Percentiles rank a stretch among this genome's conserved stretches.
These are phyloP conservation scores for Aleiodes alternator DNA, from an alignment of 2,888 invertebrate species.

Conservation along the genomic window DNA sequence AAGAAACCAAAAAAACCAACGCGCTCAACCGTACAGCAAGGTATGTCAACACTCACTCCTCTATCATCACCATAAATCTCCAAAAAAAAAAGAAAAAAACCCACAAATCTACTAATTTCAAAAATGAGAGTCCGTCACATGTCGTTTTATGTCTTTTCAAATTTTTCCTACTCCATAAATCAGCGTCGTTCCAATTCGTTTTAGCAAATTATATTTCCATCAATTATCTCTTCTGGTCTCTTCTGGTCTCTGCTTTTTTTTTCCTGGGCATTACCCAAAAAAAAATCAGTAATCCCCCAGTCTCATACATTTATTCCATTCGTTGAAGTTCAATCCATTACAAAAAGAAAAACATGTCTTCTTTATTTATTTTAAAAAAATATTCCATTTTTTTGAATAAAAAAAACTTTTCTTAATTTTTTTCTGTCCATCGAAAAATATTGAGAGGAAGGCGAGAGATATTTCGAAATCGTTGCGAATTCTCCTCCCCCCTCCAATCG, in stretches of 20 bases:
- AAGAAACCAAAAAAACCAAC: conserved; percentile 67
- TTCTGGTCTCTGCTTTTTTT: conserved; percentile 7
- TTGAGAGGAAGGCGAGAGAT: neutral
- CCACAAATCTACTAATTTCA: conserved; percentile 23
- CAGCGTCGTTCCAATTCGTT: conserved; percentile 18
- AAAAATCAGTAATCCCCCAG: conserved; percentile 19
- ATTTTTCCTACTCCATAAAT: conserved; percentile 10
- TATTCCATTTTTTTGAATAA: too few relatives aligned
- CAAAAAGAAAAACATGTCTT: neutral
- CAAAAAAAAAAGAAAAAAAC: neutral
- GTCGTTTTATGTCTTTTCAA: conserved; percentile 20
- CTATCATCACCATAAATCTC: neutral
- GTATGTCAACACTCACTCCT: conserved; percentile 56
- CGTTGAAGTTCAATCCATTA: neutral
- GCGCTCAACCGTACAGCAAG: conserved; percentile 72
- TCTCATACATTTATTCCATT: conserved; percentile 11
- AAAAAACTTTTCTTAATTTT: neutral
- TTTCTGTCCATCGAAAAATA: neutral
- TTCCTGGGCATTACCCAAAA: too few relatives aligned
- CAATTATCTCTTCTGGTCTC: conserved; percentile 4
- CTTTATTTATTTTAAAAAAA: conserved; percentile 8
- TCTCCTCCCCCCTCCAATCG: neutral
- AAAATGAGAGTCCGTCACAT: conserved; percentile 13
- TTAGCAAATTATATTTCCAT: neutral
- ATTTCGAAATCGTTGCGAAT: conserved; percentile 27